These are phyloP conservation scores for Rachycentron canadum DNA, from an alignment of 2,797 vertebrate species.

Conservation along the genomic window DNA sequence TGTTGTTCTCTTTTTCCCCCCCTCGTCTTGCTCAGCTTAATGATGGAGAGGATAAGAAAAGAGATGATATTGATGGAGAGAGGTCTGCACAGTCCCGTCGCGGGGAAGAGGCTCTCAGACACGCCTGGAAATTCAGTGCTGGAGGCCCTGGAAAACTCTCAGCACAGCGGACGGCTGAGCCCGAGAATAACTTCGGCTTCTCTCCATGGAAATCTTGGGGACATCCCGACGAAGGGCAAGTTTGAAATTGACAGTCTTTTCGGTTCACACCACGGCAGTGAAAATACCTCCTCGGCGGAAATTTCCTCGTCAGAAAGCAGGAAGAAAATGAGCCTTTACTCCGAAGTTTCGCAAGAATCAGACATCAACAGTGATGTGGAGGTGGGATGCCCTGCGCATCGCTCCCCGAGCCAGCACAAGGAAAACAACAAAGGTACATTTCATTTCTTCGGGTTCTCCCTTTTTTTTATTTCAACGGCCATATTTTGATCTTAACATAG, in stretches of 20 bases:
- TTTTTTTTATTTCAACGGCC: not conserved
- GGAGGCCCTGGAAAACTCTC: constrained; percentile 99
- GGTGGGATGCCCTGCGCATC: constrained; percentile 95
- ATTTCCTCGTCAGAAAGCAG: constrained; percentile 92
- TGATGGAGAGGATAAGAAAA: constrained; percentile 99
- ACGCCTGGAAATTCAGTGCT: constrained; percentile 95
- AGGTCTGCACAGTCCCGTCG: constrained; percentile 96
- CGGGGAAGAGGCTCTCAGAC: constrained; percentile 95
- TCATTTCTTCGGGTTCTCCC: not conserved
- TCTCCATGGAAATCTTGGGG: constrained; percentile 93
- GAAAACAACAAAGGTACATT: constrained; percentile 97
- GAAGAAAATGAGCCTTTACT: constrained; percentile 95
- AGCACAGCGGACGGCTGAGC: constrained; percentile 96
- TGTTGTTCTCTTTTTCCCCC: not conserved
- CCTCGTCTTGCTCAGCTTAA: constrained; percentile 86
- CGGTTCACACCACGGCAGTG: constrained; percentile 90
- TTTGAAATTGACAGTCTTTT: constrained; percentile 99
- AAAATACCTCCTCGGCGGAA: constrained; percentile 90
- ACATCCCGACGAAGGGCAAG: constrained; percentile 95
- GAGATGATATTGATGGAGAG: constrained; percentile 99
- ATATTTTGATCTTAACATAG: not conserved
- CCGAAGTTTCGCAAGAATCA: constrained; percentile 95
- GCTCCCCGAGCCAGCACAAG: constrained; percentile 97
- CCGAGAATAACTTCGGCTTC: constrained; percentile 96
- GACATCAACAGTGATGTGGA: constrained; percentile 99